Base-by-base conservation (phyloP, 1,140 invertebrate genomes). In the Telenomus remus region DNA sequence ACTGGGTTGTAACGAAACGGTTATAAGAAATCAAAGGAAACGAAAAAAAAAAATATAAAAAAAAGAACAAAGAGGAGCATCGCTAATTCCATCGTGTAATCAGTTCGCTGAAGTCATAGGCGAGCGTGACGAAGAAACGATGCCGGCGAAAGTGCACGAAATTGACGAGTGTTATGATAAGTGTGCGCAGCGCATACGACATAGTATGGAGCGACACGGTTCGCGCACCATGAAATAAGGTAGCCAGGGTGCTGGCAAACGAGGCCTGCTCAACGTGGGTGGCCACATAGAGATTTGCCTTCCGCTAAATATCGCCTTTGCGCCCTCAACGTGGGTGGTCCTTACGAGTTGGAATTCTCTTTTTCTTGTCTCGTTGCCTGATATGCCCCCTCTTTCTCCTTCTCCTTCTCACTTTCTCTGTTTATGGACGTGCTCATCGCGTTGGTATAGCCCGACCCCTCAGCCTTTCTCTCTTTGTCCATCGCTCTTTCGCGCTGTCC, bases 251-350 rank as follows among this genome's bases (percentile, higher is more conserved):
- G 66, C 64, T 69, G 59, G 76, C 68, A 75, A 79, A 75, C 66
- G 74, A 76, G 76, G 70, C 63, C 76, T 70, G 46, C 70, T 75
- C 85, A 64, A 84, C 78, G 84, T 87, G 86, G 85, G 84, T 87
- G 85, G 85, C 82, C 85, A 80, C 72, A 76, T 80, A 83, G 83
- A 85, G 85, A 86, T 86, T 86, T 85, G 84, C 85, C 85, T 87
- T 86, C 84, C 84, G 85, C 85, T 87, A 87, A 87, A 86, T 87
- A 86, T 88, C 86, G 84, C 84, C 85, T 87, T 85, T 84, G 81
- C 82, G 84, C 84, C 84, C 82, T 81, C 86, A 72, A 85, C 86
- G 82, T 88, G 86, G 86, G 85, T 87, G 86, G 86, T 82, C 84
- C 57, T 72, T 78, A 47, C 70, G 57, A 65, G 57, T 72, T 53